Conservation (phyloP, 2,888 invertebrate genomes). For the Encarsia formosa region DNA sequence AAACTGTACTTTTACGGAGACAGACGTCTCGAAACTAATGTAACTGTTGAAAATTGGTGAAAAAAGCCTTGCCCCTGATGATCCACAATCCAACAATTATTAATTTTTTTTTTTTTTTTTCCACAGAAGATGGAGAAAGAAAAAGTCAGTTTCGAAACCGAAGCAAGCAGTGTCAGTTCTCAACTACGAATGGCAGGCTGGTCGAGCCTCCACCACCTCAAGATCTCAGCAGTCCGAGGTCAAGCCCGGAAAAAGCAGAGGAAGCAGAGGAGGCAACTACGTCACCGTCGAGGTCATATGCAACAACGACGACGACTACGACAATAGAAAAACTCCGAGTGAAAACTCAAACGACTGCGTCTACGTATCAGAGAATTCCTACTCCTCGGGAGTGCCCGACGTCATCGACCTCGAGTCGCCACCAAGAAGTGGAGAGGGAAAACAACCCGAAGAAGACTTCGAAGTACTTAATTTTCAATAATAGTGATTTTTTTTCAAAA, state of each 20-base stretch:
- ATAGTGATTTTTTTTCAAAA: too few species aligned
- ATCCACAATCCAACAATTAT: too few species aligned
- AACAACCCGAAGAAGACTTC: not conserved
- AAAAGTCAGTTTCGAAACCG: not conserved
- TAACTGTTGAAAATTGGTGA: too few species aligned
- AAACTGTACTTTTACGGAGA: too few species aligned
- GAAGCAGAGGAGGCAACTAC: conserved; percentile 3
- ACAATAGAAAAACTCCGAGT: not conserved
- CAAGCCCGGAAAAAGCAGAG: conserved; percentile 2
- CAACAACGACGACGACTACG: not conserved
- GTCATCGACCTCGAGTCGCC: conserved; percentile 1
- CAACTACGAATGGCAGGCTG: conserved; percentile 1
- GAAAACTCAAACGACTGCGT: conserved; percentile 16
- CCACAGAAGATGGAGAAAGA: conserved; percentile 16
- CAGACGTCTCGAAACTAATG: too few species aligned
- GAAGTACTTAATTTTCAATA: conserved; percentile 12
- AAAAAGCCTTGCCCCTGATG: too few species aligned
- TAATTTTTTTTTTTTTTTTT: too few species aligned
- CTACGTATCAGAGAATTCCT: conserved; percentile 10
- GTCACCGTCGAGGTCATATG: conserved; percentile 23
- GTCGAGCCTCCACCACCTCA: not conserved
- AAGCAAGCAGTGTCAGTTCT: conserved; percentile 13
- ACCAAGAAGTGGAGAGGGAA: too few species aligned
- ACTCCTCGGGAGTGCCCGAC: conserved; percentile 3
- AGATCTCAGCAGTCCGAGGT: conserved; percentile 4